Base-by-base conservation (phyloP, 2,888 invertebrate species). In the Heliconius hortense region DNA sequence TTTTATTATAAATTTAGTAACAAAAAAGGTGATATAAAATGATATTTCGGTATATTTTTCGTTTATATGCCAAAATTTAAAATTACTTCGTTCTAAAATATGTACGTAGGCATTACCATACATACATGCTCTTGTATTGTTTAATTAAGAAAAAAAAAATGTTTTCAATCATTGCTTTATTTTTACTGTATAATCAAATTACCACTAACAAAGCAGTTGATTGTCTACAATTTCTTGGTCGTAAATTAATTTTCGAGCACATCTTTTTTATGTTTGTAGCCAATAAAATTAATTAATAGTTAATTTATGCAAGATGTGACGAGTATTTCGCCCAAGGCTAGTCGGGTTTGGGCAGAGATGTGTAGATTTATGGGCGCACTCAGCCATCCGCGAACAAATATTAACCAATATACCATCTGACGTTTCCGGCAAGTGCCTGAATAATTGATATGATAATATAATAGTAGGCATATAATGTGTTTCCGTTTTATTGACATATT, bases 281-380 rank as follows among this genome's bases (percentile, higher is more conserved):
- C 85, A 87, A 90, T 90, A 88, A 88, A 87, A 89, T 90, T 88
- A 89, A 90, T 90, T 89, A 89, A 90, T 87, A 87, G 80, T 80
- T 88, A 87, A 89, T 89, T 82, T 87, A 88, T 88, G 86, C 86
- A 86, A 82, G 81, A 83, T 82, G 79, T 84, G 83, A 83, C 73
- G 76, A 78, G 60, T 75, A 73, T 74, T 56, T 64, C 68, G 63
- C 48, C 39, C 60, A 76, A 74, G 74, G 76, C 59, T 64, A 60
- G 69, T 21, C 48, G 76, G 78, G 78, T 78, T 80, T 80, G 81
- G 80, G 80, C 81, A 81, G 78, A 82, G 82, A 82, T 82, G 82
- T 81, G 82, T 82, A 82, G 75, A 81, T 82, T 81, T 82, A 84
- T 77, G 81, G 76, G 73, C 78, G 56, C 59, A 70, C 43, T 68